Evolutionary conservation across 1,140 invertebrate genomes (phyloP), one percentile per base, ranked within the genome.

Genomic region (Cephus cinctus): DNA sequence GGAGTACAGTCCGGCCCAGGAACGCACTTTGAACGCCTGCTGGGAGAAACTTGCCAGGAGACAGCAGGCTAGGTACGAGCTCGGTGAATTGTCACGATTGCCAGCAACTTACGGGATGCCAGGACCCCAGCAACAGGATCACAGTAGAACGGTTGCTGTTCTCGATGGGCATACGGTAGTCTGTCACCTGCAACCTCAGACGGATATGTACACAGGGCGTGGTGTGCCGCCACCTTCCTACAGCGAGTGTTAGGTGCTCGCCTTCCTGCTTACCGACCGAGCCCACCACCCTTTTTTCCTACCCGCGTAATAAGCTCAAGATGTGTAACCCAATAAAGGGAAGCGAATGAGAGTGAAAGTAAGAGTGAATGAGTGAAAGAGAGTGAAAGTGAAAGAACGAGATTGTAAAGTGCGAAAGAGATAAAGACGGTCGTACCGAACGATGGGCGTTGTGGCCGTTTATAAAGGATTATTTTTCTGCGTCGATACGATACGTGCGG

Each of bases 141-240:
- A 82, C 78, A 66, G 83, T 75, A 77, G 80, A 76, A 80, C 87
- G 63, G 86, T 89, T 4, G 88, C 89, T 1, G 88, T 91, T 1
- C 73, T 91, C 8, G 87, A 90, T 64, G 88, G 88, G 1, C 87
- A 90, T 57, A 90, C 88, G 48, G 89, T 92, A 22, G 87, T 90
- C 8, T 89, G 88, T 64, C 86, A 90, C 59, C 71, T 92, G 34
- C 87, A 89, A 67, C 87, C 87, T 3, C 84, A 72, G 69, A 79
- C 61, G 62, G 80, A 78, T 59, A 79, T 80, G 49, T 81, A 79
- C 60, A 73, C 77, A 31, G 78, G 76, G 41, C 77, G 69, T 41
- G 78, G 73, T 64, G 76, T 59, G 63, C 81, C 70, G 61, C 81
- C 80, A 2, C 81, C 83, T 31, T 82, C 83, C 21, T 81, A 80